A percentile compares a stretch with the other conserved stretches of the same genome.
phyloP scores from a whole-genome alignment of 2,113 vertebrate species.

The Jaculus jaculus region DNA sequence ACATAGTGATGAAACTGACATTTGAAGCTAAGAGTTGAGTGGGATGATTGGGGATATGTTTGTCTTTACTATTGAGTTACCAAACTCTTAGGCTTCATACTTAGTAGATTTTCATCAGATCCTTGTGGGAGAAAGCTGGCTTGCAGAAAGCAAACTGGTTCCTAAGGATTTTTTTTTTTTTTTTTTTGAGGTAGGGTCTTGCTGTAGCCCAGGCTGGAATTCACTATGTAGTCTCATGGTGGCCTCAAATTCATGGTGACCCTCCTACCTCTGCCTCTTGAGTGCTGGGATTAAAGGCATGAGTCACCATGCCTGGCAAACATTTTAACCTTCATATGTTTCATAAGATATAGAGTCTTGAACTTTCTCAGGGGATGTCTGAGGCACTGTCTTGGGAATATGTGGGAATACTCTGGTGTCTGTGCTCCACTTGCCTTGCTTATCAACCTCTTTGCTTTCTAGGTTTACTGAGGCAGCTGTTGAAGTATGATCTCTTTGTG shows the following conservation, averaged over 20 bases:
- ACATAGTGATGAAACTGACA: background rate
- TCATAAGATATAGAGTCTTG: background rate
- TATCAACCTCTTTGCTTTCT: constrained; percentile 2
- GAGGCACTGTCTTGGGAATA: background rate
- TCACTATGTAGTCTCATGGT: too few species aligned
- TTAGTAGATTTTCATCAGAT: background rate
- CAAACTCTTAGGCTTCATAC: background rate
- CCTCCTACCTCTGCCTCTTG: too few species aligned
- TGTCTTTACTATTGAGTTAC: background rate
- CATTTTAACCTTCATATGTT: background rate
- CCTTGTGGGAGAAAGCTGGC: background rate
- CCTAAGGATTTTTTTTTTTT: too few species aligned
- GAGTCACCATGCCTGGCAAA: background rate
- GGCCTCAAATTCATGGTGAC: too few species aligned
- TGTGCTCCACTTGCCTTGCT: background rate
- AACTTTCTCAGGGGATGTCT: background rate
- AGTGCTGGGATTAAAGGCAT: too few species aligned
- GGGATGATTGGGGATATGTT: background rate
- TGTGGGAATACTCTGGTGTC: background rate
- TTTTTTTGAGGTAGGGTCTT: too few species aligned
- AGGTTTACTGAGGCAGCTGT: constrained; percentile 92
- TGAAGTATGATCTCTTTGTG: constrained; percentile 89
- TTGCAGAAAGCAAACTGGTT: background rate
- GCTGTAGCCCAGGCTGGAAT: too few species aligned
- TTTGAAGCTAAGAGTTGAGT: background rate